These are phyloP conservation scores for Microtus ochrogaster DNA, from an alignment of 2,113 vertebrate species.

Conservation along the genomic window DNA sequence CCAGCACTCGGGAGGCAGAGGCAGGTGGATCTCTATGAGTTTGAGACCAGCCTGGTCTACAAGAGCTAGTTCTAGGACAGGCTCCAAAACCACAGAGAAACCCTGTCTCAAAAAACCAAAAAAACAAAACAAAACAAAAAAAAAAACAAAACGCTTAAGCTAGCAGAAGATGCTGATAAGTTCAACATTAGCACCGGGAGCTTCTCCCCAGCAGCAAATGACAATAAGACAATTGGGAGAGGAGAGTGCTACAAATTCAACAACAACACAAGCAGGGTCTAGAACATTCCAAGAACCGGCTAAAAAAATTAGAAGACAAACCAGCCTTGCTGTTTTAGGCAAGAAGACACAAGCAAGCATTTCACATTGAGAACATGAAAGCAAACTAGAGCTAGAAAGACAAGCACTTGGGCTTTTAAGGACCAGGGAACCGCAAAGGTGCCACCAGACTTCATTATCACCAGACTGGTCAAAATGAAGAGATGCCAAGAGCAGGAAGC, in stretches of 20 bases:
- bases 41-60: too few species aligned
- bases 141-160: not conserved
- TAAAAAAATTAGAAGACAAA: conserved; percentile 11
- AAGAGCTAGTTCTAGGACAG: too few species aligned
- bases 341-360: conserved; percentile 27
- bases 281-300: conserved; percentile 10
- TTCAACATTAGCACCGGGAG: not conserved
- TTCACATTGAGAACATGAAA: conserved; percentile 17
- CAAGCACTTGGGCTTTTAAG: not conserved
- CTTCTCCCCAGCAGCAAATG: not conserved
- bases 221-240: not conserved
- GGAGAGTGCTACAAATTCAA: not conserved
- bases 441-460: conserved; percentile 11
- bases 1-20: too few species aligned
- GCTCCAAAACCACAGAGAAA: too few species aligned
- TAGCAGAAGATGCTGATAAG: not conserved
- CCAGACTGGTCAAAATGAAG: conserved; percentile 3
- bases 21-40: too few species aligned
- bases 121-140: too few species aligned
- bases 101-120: too few species aligned
- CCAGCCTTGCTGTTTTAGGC: not conserved
- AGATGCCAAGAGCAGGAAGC: conserved; percentile 26
- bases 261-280: not conserved
- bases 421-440: not conserved
- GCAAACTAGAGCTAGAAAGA: not conserved